Evolutionary conservation across 2,113 vertebrate species (phyloP), one percentile per base, ranked within the genome.

Genomic region (Poeciliopsis prolifica): DNA sequence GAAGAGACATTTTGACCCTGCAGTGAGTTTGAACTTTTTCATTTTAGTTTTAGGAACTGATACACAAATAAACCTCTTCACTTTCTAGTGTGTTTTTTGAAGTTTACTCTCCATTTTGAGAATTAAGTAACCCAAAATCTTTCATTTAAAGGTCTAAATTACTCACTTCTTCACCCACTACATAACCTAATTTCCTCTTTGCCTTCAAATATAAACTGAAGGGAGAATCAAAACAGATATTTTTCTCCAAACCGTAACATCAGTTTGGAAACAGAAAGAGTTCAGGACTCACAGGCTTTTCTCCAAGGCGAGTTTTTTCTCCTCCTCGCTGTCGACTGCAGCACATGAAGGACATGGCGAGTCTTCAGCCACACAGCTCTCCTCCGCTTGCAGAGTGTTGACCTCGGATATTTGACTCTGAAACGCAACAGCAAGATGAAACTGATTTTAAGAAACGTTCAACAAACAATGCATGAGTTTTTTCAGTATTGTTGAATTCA

Each of bases 251-350:
- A 54, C 19, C 24, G 48, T 7, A 54, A 19, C 48, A 54, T 24
- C 19, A n/a, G 51, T 24, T 7, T 58, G 10, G 19, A n/a, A 3
- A 54, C 19, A n/a, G 24, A 58, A 24, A 28, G 22, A 61, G 11
- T 5, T 51, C 6, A 29, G 31, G 26, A 93, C 96, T 92, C 92
- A 97, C 96, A 96, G 94, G 94, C 96, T 97, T 92, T 96, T 96
- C 88, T 96, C 96, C 81, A 96, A 93, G 80, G 96, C 95, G 40
- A 33, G 62, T 77, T 74, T 95, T 85, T 90, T 93, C 75, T 93
- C 95, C 60, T 96, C 95, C 29, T 95, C 94, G 37, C 87, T 95
- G 88, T 96, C 92, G 15, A 91, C 86, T 4, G 81, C 79, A 44
- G 83, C 77, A 17, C 88, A 92, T 62, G 86, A 90, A 79, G 91